Evolutionary conservation across 2,888 invertebrate genomes (phyloP).

Genomic region (Lymantria monacha): DNA sequence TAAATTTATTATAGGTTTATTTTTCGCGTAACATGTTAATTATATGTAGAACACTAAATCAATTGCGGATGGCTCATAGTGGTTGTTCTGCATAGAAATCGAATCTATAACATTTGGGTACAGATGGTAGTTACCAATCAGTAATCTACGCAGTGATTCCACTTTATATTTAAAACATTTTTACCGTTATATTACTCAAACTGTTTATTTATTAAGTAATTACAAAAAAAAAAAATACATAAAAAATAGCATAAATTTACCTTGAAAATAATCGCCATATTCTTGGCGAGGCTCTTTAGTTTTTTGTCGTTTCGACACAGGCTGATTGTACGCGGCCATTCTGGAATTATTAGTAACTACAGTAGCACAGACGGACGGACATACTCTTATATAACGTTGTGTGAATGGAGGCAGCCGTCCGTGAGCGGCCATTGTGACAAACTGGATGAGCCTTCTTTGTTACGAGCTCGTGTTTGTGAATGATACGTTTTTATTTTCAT

Average conservation of each 20-base stretch:
- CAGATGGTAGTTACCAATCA: too few relatives aligned
- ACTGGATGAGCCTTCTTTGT: constrained; percentile 27
- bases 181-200: too few relatives aligned
- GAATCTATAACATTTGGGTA: too few relatives aligned
- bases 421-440: constrained; percentile 46
- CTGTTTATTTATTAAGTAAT: background rate
- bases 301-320: constrained; percentile 62
- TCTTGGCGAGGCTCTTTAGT: constrained; percentile 55
- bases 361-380: constrained; percentile 16
- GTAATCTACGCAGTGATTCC: too few relatives aligned
- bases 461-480: constrained; percentile 8
- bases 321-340: constrained; percentile 60
- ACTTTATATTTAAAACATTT: too few relatives aligned
- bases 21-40: too few relatives aligned
- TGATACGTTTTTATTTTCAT: constrained; percentile 2
- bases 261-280: constrained; percentile 66
- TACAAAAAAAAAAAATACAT: background rate
- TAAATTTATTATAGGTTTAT: too few relatives aligned
- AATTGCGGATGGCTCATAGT: too few relatives aligned
- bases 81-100: too few relatives aligned
- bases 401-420: constrained; percentile 56
- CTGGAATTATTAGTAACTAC: constrained; percentile 3
- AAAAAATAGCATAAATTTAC: constrained; percentile 31
- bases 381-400: constrained; percentile 57
- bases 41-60: too few relatives aligned